Conservation (phyloP, 2,113 vertebrate species). For the Zapus hudsonius region DNA sequence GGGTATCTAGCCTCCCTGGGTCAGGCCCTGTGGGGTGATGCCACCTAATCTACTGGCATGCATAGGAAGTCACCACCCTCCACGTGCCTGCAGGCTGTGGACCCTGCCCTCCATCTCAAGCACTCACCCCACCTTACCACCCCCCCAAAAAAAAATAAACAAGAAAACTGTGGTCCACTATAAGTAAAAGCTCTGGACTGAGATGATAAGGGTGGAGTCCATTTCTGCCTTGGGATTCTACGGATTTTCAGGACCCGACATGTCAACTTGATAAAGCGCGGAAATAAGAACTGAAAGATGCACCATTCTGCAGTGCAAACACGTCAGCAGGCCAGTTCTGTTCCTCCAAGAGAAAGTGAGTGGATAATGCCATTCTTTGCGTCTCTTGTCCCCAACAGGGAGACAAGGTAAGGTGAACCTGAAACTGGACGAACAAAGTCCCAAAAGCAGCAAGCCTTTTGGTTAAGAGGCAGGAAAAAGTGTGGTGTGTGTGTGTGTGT, state of each 20-base stretch:
- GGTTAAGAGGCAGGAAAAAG: no score
- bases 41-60: background rate
- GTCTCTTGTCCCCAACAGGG: background rate
- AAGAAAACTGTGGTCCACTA: background rate
- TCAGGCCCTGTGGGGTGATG: background rate
- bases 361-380: background rate
- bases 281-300: background rate
- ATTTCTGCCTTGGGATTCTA: background rate
- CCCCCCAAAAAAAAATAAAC: no score
- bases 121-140: fast-evolving
- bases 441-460: background rate
- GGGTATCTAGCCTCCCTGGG: background rate
- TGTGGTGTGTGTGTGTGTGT: no score
- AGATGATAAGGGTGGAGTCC: background rate
- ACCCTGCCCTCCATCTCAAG: background rate
- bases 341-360: background rate
- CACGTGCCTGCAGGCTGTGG: background rate
- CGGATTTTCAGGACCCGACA: background rate
- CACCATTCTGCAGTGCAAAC: background rate
- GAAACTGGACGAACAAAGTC: background rate
- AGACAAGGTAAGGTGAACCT: background rate
- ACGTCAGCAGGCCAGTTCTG: background rate
- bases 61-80: background rate
- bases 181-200: background rate
- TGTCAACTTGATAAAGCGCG: background rate